A percentile compares a stretch with the other conserved stretches of the same genome.
These are phyloP conservation scores for Rhizoglyphus robini DNA, from an alignment of 1,140 invertebrate species.

Conservation along the genomic window DNA sequence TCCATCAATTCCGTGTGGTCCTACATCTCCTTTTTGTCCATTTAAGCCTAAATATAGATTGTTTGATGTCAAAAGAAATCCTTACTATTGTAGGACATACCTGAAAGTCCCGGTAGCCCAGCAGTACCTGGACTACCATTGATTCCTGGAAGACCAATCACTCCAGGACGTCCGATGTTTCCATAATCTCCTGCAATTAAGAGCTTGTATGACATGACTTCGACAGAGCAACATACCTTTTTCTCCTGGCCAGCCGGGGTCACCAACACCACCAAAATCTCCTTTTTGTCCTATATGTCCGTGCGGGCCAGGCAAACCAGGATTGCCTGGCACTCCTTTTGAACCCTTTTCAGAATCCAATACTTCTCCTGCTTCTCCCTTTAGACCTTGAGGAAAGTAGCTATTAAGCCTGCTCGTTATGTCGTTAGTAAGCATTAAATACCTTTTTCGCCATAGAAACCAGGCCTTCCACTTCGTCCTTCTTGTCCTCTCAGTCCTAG, in stretches of 20 bases:
- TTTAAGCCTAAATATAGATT: too few species aligned
- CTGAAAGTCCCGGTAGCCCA: background rate
- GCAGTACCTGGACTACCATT: background rate
- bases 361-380: slow-evolving; percentile 3
- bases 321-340: background rate
- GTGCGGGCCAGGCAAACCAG: slow-evolving; percentile 48
- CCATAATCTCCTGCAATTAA: slow-evolving; percentile 27
- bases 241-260: slow-evolving; percentile 42
- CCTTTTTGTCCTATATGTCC: slow-evolving; percentile 45
- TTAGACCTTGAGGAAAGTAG: too few species aligned
- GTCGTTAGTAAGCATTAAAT: too few species aligned
- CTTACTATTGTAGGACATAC: too few species aligned
- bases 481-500: too few species aligned
- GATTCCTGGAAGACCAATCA: slow-evolving; percentile 35
- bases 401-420: too few species aligned
- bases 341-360: background rate
- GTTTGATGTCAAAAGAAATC: too few species aligned
- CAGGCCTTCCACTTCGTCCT: too few species aligned
- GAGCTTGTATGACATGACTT: slow-evolving; percentile 32
- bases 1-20: background rate
- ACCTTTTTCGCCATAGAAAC: too few species aligned
- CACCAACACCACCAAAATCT: slow-evolving; percentile 42
- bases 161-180: slow-evolving; percentile 35
- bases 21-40: background rate
- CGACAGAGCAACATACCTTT: slow-evolving; percentile 28